These are phyloP conservation scores for Formica selysi DNA, from an alignment of 1,140 invertebrate species.

Conservation along the genomic window DNA sequence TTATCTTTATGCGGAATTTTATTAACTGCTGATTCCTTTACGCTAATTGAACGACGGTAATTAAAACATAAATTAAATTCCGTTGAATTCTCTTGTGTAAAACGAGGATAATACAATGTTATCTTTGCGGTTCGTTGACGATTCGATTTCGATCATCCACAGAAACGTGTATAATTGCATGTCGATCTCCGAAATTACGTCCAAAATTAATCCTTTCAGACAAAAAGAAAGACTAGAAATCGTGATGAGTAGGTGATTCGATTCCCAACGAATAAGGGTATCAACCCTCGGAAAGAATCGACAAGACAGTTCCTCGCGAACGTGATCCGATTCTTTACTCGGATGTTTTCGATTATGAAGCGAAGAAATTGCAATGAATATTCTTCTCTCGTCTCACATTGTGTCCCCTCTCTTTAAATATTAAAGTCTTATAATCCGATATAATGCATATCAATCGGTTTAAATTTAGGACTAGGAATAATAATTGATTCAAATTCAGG, in stretches of 20 bases:
- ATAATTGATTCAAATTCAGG: not conserved
- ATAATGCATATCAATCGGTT: not conserved
- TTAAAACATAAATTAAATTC: not conserved
- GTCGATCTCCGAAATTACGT: not conserved
- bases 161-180: conserved; percentile 44
- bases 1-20: not conserved
- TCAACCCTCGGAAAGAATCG: not conserved
- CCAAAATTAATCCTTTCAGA: conserved; percentile 2
- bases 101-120: not conserved
- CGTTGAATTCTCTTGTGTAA: not conserved
- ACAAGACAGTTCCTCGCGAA: not conserved
- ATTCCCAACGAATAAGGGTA: not conserved
- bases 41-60: not conserved
- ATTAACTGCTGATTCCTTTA: not conserved
- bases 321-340: conserved; percentile 20
- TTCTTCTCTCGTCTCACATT: not conserved
- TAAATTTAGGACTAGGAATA: not conserved
- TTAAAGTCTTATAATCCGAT: too few species aligned
- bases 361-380: not conserved
- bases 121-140: not conserved
- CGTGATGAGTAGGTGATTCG: not conserved
- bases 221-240: conserved; percentile 13
- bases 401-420: not conserved
- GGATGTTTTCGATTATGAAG: conserved; percentile 2
- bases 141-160: conserved; percentile 14